A percentile compares a stretch with the other conserved stretches of the same genome.
These are phyloP conservation scores for Chymomyza fuscimana DNA, from an alignment of 2,888 invertebrate species.

Conservation along the genomic window DNA sequence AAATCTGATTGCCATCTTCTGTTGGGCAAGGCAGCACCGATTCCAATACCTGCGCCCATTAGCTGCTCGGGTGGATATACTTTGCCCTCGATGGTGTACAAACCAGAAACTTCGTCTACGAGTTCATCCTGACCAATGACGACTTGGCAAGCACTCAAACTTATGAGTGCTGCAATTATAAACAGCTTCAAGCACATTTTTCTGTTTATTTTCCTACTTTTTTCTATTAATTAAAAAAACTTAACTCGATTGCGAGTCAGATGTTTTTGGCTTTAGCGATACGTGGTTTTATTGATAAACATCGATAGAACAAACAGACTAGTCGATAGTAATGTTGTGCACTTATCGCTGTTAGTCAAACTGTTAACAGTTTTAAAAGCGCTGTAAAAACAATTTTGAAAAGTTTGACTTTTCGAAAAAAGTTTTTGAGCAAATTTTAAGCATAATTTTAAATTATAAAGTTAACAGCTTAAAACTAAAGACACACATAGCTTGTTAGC, in stretches of 20 bases:
- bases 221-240: neutral
- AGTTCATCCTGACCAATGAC: slow-evolving; percentile 75
- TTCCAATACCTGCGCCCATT: slow-evolving; percentile 64
- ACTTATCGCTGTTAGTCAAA: neutral
- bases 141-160: slow-evolving; percentile 51
- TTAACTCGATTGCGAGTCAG: neutral
- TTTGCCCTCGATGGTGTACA: slow-evolving; percentile 90
- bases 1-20: slow-evolving; percentile 89
- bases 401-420: neutral
- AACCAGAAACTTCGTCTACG: slow-evolving; percentile 80
- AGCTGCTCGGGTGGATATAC: slow-evolving; percentile 86
- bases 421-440: neutral
- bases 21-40: slow-evolving; percentile 62
- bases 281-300: neutral
- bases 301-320: neutral
- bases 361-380: neutral
- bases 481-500: neutral
- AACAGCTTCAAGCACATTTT: slow-evolving; percentile 51
- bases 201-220: neutral
- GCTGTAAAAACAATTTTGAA: neutral
- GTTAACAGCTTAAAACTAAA: neutral
- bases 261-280: neutral
- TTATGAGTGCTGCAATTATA: slow-evolving; percentile 42
- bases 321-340: neutral
- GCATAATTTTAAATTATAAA: neutral